These are phyloP conservation scores for Nannospalax galili DNA, from an alignment of 2,113 vertebrate species.

Conservation along the genomic window DNA sequence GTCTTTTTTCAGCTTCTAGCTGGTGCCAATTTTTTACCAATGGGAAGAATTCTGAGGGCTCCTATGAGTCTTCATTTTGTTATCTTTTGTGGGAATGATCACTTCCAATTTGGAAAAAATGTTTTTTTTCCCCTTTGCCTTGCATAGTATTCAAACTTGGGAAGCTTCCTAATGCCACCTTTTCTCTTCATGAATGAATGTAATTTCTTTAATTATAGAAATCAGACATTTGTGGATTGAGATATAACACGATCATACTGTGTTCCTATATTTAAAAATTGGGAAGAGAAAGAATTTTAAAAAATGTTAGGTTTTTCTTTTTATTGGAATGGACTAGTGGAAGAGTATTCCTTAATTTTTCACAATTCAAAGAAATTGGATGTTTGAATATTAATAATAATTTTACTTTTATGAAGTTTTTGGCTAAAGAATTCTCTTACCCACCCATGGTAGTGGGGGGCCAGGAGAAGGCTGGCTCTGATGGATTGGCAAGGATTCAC, in stretches of 20 bases:
- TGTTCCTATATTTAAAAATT: slow-evolving; percentile 31
- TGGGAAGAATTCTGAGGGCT: slow-evolving; percentile 12
- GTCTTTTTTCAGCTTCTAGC: slow-evolving; percentile 46
- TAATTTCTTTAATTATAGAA: slow-evolving; percentile 12
- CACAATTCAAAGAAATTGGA: background rate
- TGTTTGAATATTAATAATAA: background rate
- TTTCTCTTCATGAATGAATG: background rate
- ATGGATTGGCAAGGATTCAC: background rate
- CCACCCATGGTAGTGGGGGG: background rate
- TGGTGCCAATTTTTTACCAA: slow-evolving; percentile 54
- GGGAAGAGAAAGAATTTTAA: background rate
- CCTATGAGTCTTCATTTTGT: slow-evolving; percentile 11
- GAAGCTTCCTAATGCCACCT: background rate
- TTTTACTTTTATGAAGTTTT: background rate
- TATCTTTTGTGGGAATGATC: background rate
- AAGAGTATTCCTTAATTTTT: background rate
- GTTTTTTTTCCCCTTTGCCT: slow-evolving; percentile 10
- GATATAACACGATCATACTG: background rate
- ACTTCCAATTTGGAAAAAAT: slow-evolving; percentile 15
- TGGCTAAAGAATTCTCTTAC: background rate
- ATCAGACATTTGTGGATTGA: background rate
- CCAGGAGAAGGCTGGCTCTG: rapidly evolving
- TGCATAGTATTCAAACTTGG: background rate
- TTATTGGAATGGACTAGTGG: background rate
- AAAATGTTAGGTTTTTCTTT: background rate